Base-by-base conservation (phyloP, 1,140 invertebrate species). In the Zaprionus camerounensis region DNA sequence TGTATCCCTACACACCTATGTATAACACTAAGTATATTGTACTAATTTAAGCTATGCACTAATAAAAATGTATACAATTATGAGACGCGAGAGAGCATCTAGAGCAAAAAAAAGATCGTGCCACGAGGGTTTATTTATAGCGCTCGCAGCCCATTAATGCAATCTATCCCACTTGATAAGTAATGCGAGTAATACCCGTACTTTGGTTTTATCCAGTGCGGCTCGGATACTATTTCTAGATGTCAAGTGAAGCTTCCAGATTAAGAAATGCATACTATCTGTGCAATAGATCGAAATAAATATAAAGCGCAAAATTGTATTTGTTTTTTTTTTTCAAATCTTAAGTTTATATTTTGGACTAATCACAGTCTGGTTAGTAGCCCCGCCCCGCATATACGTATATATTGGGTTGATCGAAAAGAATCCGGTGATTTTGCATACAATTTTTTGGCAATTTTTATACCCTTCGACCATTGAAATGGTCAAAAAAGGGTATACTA, bases 31-130 rank as follows among this genome's bases (percentile, higher is more conserved):
- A 82, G 76, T 81, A 85, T 84, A 84, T 81, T 64, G 69, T 86
- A 86, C 64, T 84, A 84, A 76, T 81, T 84, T 84, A 84, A 84
- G 77, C 75, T 85, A 81, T 75, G 67, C 81, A 85, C 78, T 85
- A 84, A 84, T 73, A 76, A 70, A 85, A 86, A 82, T 85, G 63
- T 84, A 83, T 84, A 86, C 67, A 75, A 84, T 65, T 71, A 76
- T 71, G 74, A 78, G 41, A 46, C 49, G 3, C 24, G 13, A 51
- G 6, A 28, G 15, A 5, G 26, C 61, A 17, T 6, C 6, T 3
- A 46, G 6, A 46, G n/a, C n/a, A 22, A 22, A 20, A 20, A 44
- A 17, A n/a, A 46, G 41, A 46, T 46, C 41, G n/a, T 44, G 7
- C 5, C 13, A 41, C 38, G n/a, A 67, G 53, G 51, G n/a, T 57